These are phyloP conservation scores for Paelopatides confundens DNA, from an alignment of 53 echinoderm and acorn worm species.

Conservation along the genomic window DNA sequence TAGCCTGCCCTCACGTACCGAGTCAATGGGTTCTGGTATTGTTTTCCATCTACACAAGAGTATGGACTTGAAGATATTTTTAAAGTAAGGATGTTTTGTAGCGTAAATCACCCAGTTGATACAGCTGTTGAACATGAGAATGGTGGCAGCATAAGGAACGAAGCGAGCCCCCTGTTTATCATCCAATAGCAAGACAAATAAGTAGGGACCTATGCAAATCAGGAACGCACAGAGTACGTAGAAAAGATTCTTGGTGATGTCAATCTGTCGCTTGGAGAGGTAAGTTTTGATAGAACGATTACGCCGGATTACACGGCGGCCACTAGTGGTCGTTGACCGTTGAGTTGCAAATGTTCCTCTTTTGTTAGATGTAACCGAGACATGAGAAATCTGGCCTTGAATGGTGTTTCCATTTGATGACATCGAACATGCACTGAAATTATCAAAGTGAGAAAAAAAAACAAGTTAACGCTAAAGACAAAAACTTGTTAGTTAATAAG, in stretches of 20 bases:
- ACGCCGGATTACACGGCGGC: not conserved
- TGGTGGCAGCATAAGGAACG: slow-evolving; percentile 61
- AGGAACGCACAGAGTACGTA: slow-evolving; percentile 75
- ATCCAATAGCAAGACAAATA: slow-evolving; percentile 50
- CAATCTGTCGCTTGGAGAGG: slow-evolving; percentile 60
- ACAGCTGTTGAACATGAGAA: slow-evolving; percentile 77
- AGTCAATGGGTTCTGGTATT: slow-evolving; percentile 64
- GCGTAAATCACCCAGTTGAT: slow-evolving; percentile 83
- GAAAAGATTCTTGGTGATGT: slow-evolving; percentile 79
- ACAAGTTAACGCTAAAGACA: no score
- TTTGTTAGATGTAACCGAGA: not conserved
- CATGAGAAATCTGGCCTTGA: not conserved
- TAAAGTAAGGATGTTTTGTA: slow-evolving; percentile 80
- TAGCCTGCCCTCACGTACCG: slow-evolving; percentile 25
- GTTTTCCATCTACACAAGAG: slow-evolving; percentile 58
- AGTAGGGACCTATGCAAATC: slow-evolving; percentile 69
- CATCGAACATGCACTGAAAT: not conserved
- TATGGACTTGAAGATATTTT: slow-evolving; percentile 65
- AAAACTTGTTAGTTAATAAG: no score
- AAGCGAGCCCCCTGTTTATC: slow-evolving; percentile 39
- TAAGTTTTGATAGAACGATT: slow-evolving; percentile 32
- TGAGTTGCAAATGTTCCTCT: not conserved
- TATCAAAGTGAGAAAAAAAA: no score
- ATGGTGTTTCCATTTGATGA: not conserved
- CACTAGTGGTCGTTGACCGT: slow-evolving; percentile 23